These are phyloP conservation scores for Oncorhynchus gorbuscha DNA, from an alignment of 2,113 vertebrate genomes.

Conservation along the genomic window DNA sequence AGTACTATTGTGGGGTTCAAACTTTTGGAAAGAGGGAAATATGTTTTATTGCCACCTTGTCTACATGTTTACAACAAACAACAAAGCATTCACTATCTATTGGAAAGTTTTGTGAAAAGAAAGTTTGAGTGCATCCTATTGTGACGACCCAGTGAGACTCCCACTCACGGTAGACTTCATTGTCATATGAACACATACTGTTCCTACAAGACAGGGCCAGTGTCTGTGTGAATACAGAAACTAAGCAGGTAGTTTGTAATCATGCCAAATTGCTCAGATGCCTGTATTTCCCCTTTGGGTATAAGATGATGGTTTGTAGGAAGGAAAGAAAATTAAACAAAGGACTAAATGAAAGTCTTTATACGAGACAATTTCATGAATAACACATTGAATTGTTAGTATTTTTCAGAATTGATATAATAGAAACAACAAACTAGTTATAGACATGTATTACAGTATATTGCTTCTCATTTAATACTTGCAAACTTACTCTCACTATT, in stretches of 20 bases:
- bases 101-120: conserved; percentile 7
- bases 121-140: conserved; percentile 23
- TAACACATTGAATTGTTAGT: too few relatives aligned
- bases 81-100: not conserved
- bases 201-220: conserved; percentile 44
- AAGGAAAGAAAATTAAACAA: conserved; percentile 26
- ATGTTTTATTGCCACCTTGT: not conserved
- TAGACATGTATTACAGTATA: not conserved
- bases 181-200: conserved; percentile 52
- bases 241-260: conserved; percentile 50
- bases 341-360: conserved; percentile 34
- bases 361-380: conserved; percentile 13
- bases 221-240: conserved; percentile 39
- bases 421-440: conserved; percentile 12
- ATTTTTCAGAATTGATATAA: conserved; percentile 1
- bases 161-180: not conserved
- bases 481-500: too few relatives aligned
- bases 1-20: not conserved
- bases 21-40: not conserved
- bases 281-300: conserved; percentile 45
- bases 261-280: conserved; percentile 52
- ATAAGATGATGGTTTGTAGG: conserved; percentile 48
- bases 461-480: too few relatives aligned
- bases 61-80: conserved; percentile 9
- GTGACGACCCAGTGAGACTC: conserved; percentile 31